Evolutionary conservation across 2,888 invertebrate genomes (phyloP).

Genomic region (Oscheius sp.): DNA sequence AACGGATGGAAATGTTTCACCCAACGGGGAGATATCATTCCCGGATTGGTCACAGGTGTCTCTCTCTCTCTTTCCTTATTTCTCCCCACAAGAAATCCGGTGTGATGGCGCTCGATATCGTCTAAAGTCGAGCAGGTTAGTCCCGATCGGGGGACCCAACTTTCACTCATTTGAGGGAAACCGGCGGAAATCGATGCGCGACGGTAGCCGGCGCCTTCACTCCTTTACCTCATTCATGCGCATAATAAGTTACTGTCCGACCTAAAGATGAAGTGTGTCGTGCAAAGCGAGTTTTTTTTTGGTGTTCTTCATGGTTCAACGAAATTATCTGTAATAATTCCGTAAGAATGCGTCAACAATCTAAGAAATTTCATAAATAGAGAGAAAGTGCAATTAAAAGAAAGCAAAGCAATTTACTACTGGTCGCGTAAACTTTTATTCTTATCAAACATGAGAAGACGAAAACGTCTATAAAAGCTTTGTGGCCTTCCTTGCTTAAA

Average conservation of each 20-base stretch:
- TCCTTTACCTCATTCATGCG: constrained; percentile 3
- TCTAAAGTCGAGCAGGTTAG: constrained; percentile 29
- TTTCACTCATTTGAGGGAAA: constrained; percentile 28
- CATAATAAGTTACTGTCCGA: neutral
- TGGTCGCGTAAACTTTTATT: no score
- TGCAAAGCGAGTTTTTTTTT: neutral
- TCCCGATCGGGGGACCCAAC: constrained; percentile 27
- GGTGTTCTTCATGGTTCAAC: neutral
- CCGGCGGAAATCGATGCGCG: constrained; percentile 31
- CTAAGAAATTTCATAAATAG: constrained; percentile 3
- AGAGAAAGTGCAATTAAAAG: constrained; percentile 3
- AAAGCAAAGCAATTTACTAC: no score
- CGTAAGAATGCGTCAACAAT: constrained; percentile 2
- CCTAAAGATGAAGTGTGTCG: neutral
- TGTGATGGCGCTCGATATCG: constrained; percentile 30
- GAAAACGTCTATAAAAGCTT: no score
- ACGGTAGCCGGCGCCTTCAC: constrained; percentile 14
- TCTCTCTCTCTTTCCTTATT: constrained; percentile 14
- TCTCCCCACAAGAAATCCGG: constrained; percentile 26
- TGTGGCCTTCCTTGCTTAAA: no score
- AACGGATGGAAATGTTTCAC: no score
- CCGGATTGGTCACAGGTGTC: constrained; percentile 22
- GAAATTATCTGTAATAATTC: neutral
- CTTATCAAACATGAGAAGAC: no score
- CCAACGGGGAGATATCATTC: constrained; percentile 22